Conservation (phyloP, 2,113 vertebrate genomes). For the Pandion haliaetus region DNA sequence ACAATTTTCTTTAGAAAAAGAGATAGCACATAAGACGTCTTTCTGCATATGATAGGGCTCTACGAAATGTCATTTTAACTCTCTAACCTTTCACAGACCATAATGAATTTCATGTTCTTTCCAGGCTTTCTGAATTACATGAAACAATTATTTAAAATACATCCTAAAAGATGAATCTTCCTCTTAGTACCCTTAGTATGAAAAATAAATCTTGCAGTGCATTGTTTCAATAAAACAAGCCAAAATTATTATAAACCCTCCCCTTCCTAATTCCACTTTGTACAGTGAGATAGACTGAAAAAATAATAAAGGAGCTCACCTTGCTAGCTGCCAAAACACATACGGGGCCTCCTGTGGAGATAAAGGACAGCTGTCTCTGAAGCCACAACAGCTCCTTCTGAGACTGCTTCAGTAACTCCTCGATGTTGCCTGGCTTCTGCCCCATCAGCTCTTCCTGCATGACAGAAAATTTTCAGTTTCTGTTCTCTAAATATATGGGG, state of each 20-base stretch:
- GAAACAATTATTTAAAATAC: neutral
- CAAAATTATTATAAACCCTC: neutral
- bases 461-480: neutral
- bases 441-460: conserved; percentile 69
- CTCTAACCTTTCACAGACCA: neutral
- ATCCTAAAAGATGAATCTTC: neutral
- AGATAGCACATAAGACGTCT: neutral
- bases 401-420: conserved; percentile 70
- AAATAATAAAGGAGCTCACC: conserved; percentile 40
- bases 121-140: neutral
- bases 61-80: neutral
- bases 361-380: conserved; percentile 69
- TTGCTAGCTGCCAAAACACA: conserved; percentile 60
- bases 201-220: neutral
- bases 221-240: neutral
- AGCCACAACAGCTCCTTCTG: conserved; percentile 72
- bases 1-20: neutral
- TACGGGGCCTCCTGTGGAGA: conserved; percentile 44
- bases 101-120: neutral
- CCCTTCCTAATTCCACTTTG: neutral
- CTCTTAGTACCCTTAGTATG: neutral
- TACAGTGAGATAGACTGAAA: neutral
- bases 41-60: neutral
- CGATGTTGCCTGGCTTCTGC: conserved; percentile 63
- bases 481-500: neutral